Conservation (phyloP, 2,113 vertebrate genomes). For the Pantherophis guttatus region DNA sequence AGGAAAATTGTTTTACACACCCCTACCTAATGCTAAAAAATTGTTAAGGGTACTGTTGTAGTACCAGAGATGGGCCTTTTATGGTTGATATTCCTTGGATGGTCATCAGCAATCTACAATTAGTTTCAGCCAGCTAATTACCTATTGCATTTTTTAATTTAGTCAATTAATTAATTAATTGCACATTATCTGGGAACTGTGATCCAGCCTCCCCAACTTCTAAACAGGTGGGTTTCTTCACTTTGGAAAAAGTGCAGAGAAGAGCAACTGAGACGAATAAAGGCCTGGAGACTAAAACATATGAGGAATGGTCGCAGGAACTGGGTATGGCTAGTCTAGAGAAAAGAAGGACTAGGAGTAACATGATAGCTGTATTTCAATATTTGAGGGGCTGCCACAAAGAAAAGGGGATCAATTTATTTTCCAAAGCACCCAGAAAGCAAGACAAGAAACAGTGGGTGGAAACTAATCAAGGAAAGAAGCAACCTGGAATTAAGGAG, state of each 20-base stretch:
- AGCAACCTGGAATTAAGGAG: too few species aligned
- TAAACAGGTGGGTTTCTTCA: not conserved
- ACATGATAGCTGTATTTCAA: too few species aligned
- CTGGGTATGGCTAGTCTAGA: too few species aligned
- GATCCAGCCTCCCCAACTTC: not conserved
- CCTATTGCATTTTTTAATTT: not conserved
- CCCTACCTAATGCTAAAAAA: not conserved
- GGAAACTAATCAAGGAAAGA: too few species aligned
- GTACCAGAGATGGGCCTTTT: not conserved
- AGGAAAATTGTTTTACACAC: not conserved
- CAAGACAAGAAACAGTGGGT: too few species aligned
- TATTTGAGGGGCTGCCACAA: too few species aligned
- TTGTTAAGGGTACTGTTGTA: not conserved
- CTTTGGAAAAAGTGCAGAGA: not conserved
- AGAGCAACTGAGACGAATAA: too few species aligned
- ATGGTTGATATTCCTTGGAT: not conserved
- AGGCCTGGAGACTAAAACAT: too few species aligned
- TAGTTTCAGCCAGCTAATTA: not conserved
- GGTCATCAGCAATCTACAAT: not conserved
- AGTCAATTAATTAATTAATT: not conserved
- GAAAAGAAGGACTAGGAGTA: too few species aligned
- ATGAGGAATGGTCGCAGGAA: too few species aligned
- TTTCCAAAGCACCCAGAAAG: too few species aligned
- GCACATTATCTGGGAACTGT: not conserved
- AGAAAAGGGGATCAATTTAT: too few species aligned